A percentile compares a stretch with the other conserved stretches of the same genome.
Evolutionary conservation across 1,140 invertebrate species (phyloP).

Genomic region (Drosophila auraria): DNA sequence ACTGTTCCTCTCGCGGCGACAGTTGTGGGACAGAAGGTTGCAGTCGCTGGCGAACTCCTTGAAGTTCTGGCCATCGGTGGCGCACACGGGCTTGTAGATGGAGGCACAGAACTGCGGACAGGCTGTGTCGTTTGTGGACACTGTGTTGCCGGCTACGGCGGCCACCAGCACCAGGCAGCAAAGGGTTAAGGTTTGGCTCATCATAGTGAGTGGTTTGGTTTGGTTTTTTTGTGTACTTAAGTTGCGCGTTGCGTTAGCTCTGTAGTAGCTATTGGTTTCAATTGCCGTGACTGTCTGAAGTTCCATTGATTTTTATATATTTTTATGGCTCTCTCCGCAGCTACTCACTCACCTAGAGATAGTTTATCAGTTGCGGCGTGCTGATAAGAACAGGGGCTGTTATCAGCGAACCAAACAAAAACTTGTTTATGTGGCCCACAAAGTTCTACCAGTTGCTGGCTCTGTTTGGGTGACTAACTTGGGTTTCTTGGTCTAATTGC

Average conservation of each 20-base stretch:
- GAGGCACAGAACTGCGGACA: constrained; percentile 67
- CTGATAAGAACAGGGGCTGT: constrained; percentile 43
- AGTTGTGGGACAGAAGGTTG: constrained; percentile 67
- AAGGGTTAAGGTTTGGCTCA: constrained; percentile 43
- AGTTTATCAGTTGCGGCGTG: constrained; percentile 46
- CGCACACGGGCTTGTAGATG: constrained; percentile 72
- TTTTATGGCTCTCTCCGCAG: constrained; percentile 42
- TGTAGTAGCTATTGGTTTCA: constrained; percentile 63
- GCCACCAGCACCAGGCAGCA: constrained; percentile 53
- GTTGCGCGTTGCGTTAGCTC: constrained; percentile 50
- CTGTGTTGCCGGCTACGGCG: constrained; percentile 57
- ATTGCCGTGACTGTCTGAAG: constrained; percentile 67
- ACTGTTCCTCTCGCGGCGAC: constrained; percentile 59
- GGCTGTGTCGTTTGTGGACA: constrained; percentile 61
- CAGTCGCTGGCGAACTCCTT: constrained; percentile 73
- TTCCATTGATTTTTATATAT: constrained; percentile 75
- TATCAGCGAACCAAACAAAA: constrained; percentile 43
- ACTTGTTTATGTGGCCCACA: constrained; percentile 55
- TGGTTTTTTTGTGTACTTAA: constrained; percentile 3
- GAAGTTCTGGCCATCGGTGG: constrained; percentile 65
- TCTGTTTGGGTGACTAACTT: constrained; percentile 39
- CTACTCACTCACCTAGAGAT: constrained; percentile 31
- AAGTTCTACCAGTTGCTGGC: constrained; percentile 44
- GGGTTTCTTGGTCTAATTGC: constrained; percentile 34
- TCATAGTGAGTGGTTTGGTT: constrained; percentile 36